Conservation (phyloP, 2,888 invertebrate species). For the Melanargia galathea region DNA sequence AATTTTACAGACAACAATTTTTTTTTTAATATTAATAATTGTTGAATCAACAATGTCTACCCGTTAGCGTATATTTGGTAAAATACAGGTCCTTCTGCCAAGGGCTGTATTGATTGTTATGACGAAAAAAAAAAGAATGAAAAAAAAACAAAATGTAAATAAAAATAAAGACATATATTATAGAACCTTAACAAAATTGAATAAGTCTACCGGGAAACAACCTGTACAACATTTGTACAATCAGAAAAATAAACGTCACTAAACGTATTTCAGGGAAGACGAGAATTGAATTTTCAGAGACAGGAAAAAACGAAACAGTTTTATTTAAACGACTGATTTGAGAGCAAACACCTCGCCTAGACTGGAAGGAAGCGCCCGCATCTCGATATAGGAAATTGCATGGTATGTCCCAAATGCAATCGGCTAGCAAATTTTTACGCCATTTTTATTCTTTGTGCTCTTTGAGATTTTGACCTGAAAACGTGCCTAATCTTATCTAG, state of each 20-base stretch:
- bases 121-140: no score
- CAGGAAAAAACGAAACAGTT: slow-evolving; percentile 68
- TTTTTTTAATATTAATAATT: no score
- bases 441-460: not conserved
- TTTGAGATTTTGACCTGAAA: no score
- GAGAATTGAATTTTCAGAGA: slow-evolving; percentile 66
- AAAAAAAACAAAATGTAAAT: not conserved
- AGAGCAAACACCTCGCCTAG: slow-evolving; percentile 69
- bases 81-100: no score
- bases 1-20: no score
- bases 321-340: slow-evolving; percentile 77
- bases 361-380: slow-evolving; percentile 56
- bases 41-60: no score
- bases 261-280: slow-evolving; percentile 60
- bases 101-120: no score
- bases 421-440: slow-evolving; percentile 1
- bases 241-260: slow-evolving; percentile 60
- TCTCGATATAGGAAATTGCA: slow-evolving; percentile 53
- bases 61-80: no score
- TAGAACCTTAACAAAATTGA: not conserved
- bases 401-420: slow-evolving; percentile 17
- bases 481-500: no score
- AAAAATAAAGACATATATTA: not conserved
- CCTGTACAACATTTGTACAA: slow-evolving; percentile 40
- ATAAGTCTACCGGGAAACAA: slow-evolving; percentile 15